Evolutionary conservation across 1,140 invertebrate species (phyloP).

Genomic region (Babylonia areolata): DNA sequence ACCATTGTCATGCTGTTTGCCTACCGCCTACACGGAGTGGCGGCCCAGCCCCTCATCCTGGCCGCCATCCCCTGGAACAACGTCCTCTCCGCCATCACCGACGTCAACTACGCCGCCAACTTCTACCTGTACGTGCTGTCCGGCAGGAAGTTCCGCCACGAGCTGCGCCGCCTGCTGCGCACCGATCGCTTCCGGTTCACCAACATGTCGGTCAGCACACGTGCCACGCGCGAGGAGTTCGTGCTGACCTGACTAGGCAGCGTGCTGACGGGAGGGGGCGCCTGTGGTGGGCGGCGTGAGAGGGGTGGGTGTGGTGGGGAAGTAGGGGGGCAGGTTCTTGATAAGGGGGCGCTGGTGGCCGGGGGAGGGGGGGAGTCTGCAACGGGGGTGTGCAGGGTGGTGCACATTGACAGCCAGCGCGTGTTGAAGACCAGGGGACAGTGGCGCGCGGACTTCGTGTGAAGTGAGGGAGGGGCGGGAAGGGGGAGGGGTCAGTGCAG

Average conservation of each 20-base stretch:
- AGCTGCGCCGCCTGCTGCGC: constrained; percentile 60
- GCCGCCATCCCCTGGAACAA: constrained; percentile 53
- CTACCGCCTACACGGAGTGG: constrained; percentile 5
- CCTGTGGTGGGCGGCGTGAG: background rate
- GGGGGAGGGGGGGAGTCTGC: background rate
- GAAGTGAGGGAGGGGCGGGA: background rate
- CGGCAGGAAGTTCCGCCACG: constrained; percentile 65
- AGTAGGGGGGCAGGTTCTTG: background rate
- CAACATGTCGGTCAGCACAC: constrained; percentile 34
- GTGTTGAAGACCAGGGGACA: background rate
- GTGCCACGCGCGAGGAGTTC: constrained; percentile 38
- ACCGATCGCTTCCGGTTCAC: constrained; percentile 42
- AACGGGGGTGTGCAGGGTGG: background rate
- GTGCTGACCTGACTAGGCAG: constrained; percentile 34
- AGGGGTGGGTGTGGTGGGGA: background rate
- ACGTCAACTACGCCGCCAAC: constrained; percentile 67
- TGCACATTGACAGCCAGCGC: background rate
- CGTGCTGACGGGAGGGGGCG: background rate
- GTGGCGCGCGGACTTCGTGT: background rate
- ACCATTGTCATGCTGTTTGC: constrained; percentile 56
- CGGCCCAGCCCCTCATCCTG: constrained; percentile 34
- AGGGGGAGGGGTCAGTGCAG: too few relatives aligned
- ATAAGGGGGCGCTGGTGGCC: background rate
- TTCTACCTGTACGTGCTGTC: constrained; percentile 71
- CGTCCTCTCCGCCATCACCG: constrained; percentile 53